phyloP scores from a whole-genome alignment of 2,797 vertebrate species.

The Mus spretus region DNA sequence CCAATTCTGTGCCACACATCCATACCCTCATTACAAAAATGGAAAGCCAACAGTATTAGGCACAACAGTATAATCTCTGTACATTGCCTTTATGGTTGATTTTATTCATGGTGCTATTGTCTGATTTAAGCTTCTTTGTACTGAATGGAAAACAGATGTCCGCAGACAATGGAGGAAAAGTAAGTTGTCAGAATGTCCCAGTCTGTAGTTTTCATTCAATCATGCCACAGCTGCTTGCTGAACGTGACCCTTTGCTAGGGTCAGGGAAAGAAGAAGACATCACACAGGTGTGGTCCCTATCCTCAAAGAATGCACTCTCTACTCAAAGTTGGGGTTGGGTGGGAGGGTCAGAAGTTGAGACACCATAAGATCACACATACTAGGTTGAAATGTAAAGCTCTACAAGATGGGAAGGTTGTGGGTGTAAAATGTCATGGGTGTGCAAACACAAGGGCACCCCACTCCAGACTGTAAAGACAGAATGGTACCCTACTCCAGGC shows the following conservation, averaged over 20 bases:
- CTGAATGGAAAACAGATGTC: constrained; percentile 70
- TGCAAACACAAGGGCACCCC: neutral
- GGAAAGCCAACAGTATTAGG: neutral
- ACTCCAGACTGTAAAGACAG: too few species aligned
- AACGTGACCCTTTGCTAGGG: too few species aligned
- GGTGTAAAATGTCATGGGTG: neutral
- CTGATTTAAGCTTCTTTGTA: constrained; percentile 65
- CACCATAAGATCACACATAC: neutral
- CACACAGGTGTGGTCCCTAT: neutral
- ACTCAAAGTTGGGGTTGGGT: neutral
- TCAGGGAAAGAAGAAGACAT: neutral
- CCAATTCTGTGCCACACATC: neutral
- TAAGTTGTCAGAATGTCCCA: constrained; percentile 51
- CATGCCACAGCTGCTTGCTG: constrained; percentile 30
- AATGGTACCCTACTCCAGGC: neutral
- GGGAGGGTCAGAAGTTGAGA: neutral
- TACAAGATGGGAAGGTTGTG: neutral
- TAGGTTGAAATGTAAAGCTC: neutral
- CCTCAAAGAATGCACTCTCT: neutral
- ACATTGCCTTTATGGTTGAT: constrained; percentile 46
- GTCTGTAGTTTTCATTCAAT: constrained; percentile 29
- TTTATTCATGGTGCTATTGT: constrained; percentile 62
- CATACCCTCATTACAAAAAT: neutral
- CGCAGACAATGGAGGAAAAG: constrained; percentile 64
- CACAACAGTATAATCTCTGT: constrained; percentile 16